These are phyloP conservation scores for Melanotaenia maccullochi DNA, from an alignment of 2,797 vertebrate species.

Conservation along the genomic window DNA sequence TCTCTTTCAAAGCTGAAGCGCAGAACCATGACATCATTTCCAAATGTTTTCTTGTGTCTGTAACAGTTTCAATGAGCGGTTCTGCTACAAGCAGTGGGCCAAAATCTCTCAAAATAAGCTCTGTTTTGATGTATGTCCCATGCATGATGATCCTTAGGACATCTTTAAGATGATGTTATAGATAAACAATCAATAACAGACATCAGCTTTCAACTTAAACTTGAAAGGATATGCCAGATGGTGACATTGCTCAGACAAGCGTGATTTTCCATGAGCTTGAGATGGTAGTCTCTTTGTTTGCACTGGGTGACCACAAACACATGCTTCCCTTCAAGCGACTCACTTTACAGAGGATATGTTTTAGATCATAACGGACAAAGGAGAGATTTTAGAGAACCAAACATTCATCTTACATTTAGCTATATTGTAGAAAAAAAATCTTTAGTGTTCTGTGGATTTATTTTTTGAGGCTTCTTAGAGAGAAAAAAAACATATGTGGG, in stretches of 20 bases:
- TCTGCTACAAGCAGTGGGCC: slow-evolving; percentile 39
- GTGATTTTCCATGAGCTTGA: slow-evolving; percentile 43
- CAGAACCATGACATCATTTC: slow-evolving; percentile 59
- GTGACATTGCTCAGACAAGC: slow-evolving; percentile 52
- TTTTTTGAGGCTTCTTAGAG: slow-evolving; percentile 12
- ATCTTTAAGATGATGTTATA: slow-evolving; percentile 56
- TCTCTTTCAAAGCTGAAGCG: slow-evolving; percentile 49
- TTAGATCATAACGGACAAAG: slow-evolving; percentile 63
- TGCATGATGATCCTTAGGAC: slow-evolving; percentile 39
- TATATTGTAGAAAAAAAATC: slow-evolving; percentile 25
- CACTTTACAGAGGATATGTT: slow-evolving; percentile 32
- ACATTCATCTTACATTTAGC: slow-evolving; percentile 29
- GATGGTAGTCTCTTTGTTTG: slow-evolving; percentile 57
- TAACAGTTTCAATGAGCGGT: slow-evolving; percentile 62
- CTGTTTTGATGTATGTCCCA: slow-evolving; percentile 48
- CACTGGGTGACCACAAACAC: slow-evolving; percentile 68
- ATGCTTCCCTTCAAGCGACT: slow-evolving; percentile 62
- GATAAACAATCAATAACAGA: slow-evolving; percentile 72
- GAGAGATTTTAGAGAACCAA: slow-evolving; percentile 46
- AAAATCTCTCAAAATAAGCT: slow-evolving; percentile 42
- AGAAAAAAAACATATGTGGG: neutral
- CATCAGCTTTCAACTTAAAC: slow-evolving; percentile 54
- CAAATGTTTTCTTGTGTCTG: slow-evolving; percentile 48
- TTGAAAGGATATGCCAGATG: slow-evolving; percentile 65
- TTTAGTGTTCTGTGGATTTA: slow-evolving; percentile 30